These are phyloP conservation scores for Ellobius talpinus DNA, from an alignment of 2,113 vertebrate species.

Conservation along the genomic window DNA sequence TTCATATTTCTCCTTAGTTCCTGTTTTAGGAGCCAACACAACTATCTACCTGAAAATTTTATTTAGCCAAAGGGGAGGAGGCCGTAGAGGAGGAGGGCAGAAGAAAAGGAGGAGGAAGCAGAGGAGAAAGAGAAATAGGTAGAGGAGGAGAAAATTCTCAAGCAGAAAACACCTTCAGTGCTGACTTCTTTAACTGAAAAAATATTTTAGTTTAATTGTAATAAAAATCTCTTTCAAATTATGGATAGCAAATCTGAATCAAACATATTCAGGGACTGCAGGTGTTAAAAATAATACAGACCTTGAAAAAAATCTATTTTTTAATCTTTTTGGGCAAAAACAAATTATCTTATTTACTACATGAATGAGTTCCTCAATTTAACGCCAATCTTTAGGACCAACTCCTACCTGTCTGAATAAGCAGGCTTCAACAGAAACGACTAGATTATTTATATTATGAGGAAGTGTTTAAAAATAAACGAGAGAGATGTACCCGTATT, in stretches of 20 bases:
- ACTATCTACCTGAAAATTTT: constrained; percentile 19
- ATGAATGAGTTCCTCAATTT: constrained; percentile 95
- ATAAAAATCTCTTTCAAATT: constrained; percentile 74
- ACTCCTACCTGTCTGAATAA: constrained; percentile 90
- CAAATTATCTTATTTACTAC: constrained; percentile 94
- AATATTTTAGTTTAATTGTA: constrained; percentile 44
- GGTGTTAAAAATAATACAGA: constrained; percentile 85
- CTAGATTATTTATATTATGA: constrained; percentile 89
- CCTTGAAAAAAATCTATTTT: constrained; percentile 87
- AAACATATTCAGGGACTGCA: constrained; percentile 76
- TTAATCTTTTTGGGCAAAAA: constrained; percentile 88
- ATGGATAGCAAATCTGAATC: constrained; percentile 61
- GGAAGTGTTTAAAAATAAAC: constrained; percentile 83
- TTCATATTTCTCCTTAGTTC: neutral
- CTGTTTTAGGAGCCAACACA: constrained; percentile 33
- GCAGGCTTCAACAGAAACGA: constrained; percentile 87
- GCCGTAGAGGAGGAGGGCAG: neutral
- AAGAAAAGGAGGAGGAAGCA: neutral
- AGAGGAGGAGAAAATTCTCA: neutral
- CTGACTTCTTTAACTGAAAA: constrained; percentile 60
- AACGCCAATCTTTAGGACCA: constrained; percentile 91
- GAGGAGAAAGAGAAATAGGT: neutral
- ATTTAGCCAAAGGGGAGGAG: constrained; percentile 35
- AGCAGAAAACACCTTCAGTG: constrained; percentile 4
- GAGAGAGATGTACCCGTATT: constrained; percentile 76